Evolutionary conservation across 2,113 vertebrate genomes (phyloP).

Genomic region (Aptenodytes patagonicus): DNA sequence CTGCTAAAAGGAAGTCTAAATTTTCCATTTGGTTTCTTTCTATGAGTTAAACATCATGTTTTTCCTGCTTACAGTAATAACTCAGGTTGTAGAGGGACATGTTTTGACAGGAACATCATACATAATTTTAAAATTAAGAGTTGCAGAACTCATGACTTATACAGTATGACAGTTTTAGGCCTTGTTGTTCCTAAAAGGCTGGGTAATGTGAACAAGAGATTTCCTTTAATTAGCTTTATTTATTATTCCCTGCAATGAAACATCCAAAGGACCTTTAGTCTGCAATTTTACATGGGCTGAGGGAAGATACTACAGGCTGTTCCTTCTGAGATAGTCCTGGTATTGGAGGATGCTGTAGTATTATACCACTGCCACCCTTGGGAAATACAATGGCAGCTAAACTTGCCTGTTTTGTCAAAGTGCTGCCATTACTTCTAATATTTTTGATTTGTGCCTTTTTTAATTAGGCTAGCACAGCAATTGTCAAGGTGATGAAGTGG

Average conservation of each 20-base stretch:
- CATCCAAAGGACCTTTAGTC: background rate
- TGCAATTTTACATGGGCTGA: background rate
- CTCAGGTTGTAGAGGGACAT: background rate
- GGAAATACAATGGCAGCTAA: background rate
- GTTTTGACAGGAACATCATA: constrained; percentile 25
- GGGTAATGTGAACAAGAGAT: background rate
- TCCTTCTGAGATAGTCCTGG: background rate
- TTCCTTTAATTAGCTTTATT: constrained; percentile 50
- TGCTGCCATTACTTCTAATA: background rate
- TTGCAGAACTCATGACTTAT: background rate
- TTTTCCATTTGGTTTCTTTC: constrained; percentile 4
- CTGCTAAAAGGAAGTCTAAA: background rate
- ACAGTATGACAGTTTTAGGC: background rate
- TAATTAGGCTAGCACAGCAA: background rate
- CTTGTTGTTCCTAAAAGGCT: constrained; percentile 15
- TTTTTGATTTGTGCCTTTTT: background rate
- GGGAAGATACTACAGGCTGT: background rate
- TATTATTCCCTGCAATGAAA: background rate
- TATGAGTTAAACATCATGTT: background rate
- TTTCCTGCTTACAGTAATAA: background rate
- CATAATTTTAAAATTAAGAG: constrained; percentile 9
- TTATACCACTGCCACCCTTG: background rate
- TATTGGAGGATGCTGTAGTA: background rate
- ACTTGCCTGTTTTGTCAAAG: background rate
- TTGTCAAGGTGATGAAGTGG: background rate